Evolutionary conservation across 2,113 vertebrate species (phyloP), one percentile per base, ranked within the genome.

Genomic region (Epinephelus moara): DNA sequence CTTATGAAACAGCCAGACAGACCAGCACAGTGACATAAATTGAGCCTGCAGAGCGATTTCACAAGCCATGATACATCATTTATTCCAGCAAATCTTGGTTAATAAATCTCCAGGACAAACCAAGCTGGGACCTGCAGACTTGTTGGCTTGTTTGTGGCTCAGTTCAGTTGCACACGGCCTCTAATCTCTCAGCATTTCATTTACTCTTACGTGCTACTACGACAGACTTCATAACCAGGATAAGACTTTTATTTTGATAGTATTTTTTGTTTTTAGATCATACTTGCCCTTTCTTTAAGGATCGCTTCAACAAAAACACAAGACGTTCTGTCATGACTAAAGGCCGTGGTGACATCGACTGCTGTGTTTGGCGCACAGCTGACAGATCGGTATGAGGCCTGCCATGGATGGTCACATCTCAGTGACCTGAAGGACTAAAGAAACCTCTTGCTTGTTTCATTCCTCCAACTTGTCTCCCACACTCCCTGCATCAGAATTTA

Each of bases 71-170:
- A 80, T 25, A 55, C 57, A 85, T 72, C 62, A 83, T 63, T 63
- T n/a, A 86, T 68, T 37, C 66, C n/a, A 74, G 63, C n/a, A 56
- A 63, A 62, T 81, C 63, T 77, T 63, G 55, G 40, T 75, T 60
- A 66, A 80, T 77, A 33, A 60, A 62, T 78, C 69, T 78, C 52
- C 57, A 80, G 23, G 66, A 70, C 40, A 71, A 80, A 70, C 52
- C 82, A 78, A 70, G 80, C 68, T 70, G 66, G 60, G 52, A 62
- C 68, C 63, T 77, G 72, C 47, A 76, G 37, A 8, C 62, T 30
- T 61, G 42, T 62, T 78, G 23, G 19, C 23, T 70, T 78, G 64
- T 52, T 53, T 66, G 60, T 68, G 15, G 25, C 42, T 55, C 14
- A n/a, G 50, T 8, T 55, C 15, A n/a, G 42, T 13, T 40, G 21